Percentiles rank a stretch among this genome's conserved stretches.
These are phyloP conservation scores for Caenorhabditis parvicauda DNA, from an alignment of 2,888 invertebrate genomes.

Conservation along the genomic window DNA sequence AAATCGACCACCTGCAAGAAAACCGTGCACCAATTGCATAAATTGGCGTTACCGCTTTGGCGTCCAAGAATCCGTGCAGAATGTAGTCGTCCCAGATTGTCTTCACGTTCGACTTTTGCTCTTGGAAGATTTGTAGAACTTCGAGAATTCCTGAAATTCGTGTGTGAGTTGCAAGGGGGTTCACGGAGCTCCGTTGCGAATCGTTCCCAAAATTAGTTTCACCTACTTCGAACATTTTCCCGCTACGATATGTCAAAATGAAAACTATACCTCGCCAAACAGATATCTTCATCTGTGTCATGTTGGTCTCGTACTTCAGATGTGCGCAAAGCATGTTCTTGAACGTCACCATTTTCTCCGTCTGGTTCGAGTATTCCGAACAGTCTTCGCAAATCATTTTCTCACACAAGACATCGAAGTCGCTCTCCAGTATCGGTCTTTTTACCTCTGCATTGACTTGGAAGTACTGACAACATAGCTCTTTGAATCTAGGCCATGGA, in stretches of 20 bases:
- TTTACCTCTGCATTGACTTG: conserved; percentile 52
- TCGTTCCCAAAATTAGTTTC: no score
- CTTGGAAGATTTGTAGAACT: conserved; percentile 57
- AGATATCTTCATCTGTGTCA: conserved; percentile 43
- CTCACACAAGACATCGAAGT: conserved; percentile 48
- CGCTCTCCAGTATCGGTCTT: conserved; percentile 43
- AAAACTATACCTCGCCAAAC: conserved; percentile 60
- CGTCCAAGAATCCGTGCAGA: conserved; percentile 45
- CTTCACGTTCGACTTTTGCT: conserved; percentile 37
- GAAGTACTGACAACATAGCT: conserved; percentile 47
- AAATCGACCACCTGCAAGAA: conserved; percentile 21
- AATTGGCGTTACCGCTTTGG: conserved; percentile 17
- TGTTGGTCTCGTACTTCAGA: conserved; percentile 50
- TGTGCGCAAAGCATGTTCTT: conserved; percentile 61
- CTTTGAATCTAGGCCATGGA: conserved; percentile 54
- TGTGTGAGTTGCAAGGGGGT: no score
- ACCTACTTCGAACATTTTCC: no score
- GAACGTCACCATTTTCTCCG: conserved; percentile 41
- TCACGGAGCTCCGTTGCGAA: no score
- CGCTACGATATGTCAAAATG: conserved; percentile 45
- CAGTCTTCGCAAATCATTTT: conserved; percentile 60
- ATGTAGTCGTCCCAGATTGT: conserved; percentile 46
- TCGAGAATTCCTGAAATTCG: conserved; percentile 34
- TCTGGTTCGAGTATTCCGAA: conserved; percentile 11
- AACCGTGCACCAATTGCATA: not conserved